These are phyloP conservation scores for Tuberolachnus salignus DNA, from an alignment of 2,888 invertebrate species.

Conservation along the genomic window DNA sequence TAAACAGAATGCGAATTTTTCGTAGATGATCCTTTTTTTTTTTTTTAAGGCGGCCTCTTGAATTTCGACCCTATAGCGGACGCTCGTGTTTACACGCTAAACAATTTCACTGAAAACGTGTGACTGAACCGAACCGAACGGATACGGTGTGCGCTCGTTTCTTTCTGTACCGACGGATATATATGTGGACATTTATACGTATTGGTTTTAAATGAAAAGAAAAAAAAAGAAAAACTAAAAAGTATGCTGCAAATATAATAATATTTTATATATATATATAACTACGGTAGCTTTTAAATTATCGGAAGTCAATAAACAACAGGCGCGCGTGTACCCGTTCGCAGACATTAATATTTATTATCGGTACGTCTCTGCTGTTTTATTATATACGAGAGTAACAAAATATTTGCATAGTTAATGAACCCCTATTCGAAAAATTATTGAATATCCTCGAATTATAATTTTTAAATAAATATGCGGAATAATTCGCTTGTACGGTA, in stretches of 20 bases:
- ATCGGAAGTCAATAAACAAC: neutral
- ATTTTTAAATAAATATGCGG: neutral
- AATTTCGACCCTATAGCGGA: no score
- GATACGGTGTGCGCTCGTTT: no score
- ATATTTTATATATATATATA: neutral
- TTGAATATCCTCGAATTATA: neutral
- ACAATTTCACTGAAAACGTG: no score
- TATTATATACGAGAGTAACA: neutral
- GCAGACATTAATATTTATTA: neutral
- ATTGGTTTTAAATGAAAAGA: conserved; percentile 7
- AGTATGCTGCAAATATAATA: no score
- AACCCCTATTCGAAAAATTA: neutral
- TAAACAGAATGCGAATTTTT: no score
- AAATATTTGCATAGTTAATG: neutral
- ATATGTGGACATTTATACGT: neutral
- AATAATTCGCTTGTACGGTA: no score
- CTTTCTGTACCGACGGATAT: neutral
- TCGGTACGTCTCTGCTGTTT: neutral
- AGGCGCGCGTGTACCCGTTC: neutral
- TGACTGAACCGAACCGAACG: no score
- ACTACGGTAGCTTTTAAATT: neutral
- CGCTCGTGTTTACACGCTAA: no score
- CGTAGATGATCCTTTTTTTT: no score
- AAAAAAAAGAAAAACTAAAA: neutral
- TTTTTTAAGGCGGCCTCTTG: no score